Base-by-base conservation (phyloP, 2,797 vertebrate genomes). In the Meriones psammophilus region DNA sequence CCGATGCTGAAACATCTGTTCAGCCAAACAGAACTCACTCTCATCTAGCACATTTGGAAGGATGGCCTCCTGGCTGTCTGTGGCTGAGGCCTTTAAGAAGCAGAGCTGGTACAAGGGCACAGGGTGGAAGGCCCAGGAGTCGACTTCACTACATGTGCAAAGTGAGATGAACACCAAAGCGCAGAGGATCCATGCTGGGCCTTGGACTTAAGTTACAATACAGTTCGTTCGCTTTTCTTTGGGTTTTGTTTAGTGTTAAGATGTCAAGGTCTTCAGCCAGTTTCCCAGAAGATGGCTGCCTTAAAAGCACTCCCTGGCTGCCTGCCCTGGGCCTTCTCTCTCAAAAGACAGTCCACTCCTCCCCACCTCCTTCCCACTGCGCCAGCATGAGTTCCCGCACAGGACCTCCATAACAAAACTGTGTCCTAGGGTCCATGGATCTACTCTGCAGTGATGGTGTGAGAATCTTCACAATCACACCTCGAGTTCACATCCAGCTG, bases 171-270 rank as follows among this genome's bases (percentile, higher is more conserved):
- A 18, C n/a, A 39, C 56, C 81, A 46, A 66, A 66, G 28, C 5
- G 17, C 10, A 46, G 50, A 50, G 30, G 71, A n/a, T 84, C 18
- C 42, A 30, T 71, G 36, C 12, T 15, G 60, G 69, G n/a, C 46
- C 24, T 69, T 92, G 46, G 66, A 81, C 66, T 56, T 81, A 80
- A 90, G 28, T 76, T 87, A 92, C n/a, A 87, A 76, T 5, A 28
- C 17, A 76, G 15, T 60, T 15, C 22, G 39, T 50, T 22, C 8
- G 39, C 50, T 77, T 93, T 54, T 77, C 26, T 46, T 81, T 69
- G 24, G 30, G 22, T 85, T 92, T 84, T 88, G 36, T 84, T 76
- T 71, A 79, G 56, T 84, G 79, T 80, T 81, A 39, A 60, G 22
- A 77, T 77, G 74, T 30, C 42, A 50, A 50, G 74, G 30, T 77